Evolutionary conservation across 2,113 vertebrate genomes (phyloP).

Genomic region (Leucopsar rothschildi): DNA sequence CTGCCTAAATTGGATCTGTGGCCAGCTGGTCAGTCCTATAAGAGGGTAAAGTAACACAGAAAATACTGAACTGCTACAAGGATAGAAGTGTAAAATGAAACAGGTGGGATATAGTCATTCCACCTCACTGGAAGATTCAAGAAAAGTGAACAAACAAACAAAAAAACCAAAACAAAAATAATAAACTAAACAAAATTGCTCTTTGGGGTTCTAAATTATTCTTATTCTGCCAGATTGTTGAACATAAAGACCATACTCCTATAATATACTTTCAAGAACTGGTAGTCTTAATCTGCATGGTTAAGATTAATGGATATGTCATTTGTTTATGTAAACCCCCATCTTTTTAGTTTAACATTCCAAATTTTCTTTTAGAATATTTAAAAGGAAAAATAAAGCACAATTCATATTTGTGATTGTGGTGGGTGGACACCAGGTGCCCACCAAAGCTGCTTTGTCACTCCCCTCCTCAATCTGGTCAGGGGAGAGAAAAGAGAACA

Average conservation of each 20-base stretch:
- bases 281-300: not conserved
- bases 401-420: not conserved
- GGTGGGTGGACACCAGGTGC: not conserved
- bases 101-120: not conserved
- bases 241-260: not conserved
- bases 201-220: not conserved
- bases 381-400: not conserved
- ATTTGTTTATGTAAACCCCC: not conserved
- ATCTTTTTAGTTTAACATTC: not conserved
- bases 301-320: not conserved
- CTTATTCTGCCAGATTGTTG: not conserved
- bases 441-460: not conserved
- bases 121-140: not conserved
- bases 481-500: not conserved
- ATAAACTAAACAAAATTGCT: not conserved
- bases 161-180: not conserved
- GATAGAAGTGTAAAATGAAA: not conserved
- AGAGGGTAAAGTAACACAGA: not conserved
- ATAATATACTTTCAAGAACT: not conserved
- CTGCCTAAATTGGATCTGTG: not conserved
- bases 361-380: not conserved
- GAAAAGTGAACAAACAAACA: not conserved
- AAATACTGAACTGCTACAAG: not conserved
- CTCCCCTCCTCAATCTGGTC: not conserved
- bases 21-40: not conserved